A percentile compares a stretch with the other conserved stretches of the same genome.
Evolutionary conservation across 1,140 invertebrate genomes (phyloP).

Genomic region (Chelonus insularis): DNA sequence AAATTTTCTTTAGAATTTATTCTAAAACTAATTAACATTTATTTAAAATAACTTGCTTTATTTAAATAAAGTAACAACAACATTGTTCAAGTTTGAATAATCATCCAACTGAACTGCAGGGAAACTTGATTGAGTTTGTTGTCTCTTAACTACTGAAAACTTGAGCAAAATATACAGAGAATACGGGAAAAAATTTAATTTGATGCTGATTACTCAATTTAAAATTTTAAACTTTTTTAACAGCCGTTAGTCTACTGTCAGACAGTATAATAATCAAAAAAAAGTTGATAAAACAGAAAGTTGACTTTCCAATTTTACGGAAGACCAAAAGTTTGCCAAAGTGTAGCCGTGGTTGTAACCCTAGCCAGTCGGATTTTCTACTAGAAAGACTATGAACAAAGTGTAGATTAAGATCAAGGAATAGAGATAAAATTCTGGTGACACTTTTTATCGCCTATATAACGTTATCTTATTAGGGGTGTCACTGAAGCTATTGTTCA

Average conservation of each 20-base stretch:
- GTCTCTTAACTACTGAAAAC: not conserved
- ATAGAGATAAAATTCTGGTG: slow-evolving; percentile 7
- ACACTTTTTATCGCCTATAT: slow-evolving; percentile 24
- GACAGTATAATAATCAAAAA: no score
- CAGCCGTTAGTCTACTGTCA: not conserved
- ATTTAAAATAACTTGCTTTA: no score
- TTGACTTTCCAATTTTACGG: slow-evolving; percentile 18
- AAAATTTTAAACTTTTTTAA: slow-evolving; percentile 6
- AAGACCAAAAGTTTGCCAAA: not conserved
- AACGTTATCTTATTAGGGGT: slow-evolving; percentile 26
- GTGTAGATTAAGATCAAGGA: slow-evolving; percentile 10
- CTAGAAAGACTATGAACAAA: not conserved
- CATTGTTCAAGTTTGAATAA: slow-evolving; percentile 8
- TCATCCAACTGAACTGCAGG: not conserved
- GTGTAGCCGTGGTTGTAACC: no score
- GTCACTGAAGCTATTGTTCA: slow-evolving; percentile 13
- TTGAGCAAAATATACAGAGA: not conserved
- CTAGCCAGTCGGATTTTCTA: no score
- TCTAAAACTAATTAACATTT: no score
- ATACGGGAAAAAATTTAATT: slow-evolving; percentile 6
- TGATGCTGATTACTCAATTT: slow-evolving; percentile 16
- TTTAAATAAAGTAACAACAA: not conserved
- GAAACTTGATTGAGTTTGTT: slow-evolving; percentile 6
- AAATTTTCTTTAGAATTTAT: no score
- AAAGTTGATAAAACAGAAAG: slow-evolving; percentile 1